phyloP scores from a whole-genome alignment of 2,797 vertebrate genomes.

The Lepus townsendii region DNA sequence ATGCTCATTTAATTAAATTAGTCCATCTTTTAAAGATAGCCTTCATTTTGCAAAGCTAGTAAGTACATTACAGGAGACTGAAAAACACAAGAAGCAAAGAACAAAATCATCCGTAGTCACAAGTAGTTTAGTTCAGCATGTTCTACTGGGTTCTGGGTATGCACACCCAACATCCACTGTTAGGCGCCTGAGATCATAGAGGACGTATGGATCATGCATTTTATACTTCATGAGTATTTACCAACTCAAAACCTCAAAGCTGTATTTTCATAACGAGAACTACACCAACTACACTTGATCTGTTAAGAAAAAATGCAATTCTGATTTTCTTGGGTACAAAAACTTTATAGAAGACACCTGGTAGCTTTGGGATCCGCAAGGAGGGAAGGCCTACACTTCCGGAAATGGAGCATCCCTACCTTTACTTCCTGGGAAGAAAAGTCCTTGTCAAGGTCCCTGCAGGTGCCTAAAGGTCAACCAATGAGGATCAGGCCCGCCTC shows the following conservation, averaged over 20 bases:
- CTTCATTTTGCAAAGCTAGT: conserved; percentile 68
- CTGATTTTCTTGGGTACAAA: conserved; percentile 47
- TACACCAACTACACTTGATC: conserved; percentile 53
- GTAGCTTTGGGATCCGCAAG: too few species aligned
- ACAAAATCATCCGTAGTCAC: conserved; percentile 50
- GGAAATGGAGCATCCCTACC: too few species aligned
- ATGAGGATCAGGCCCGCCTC: too few species aligned
- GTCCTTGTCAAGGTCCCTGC: too few species aligned
- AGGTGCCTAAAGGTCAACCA: too few species aligned
- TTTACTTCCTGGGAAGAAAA: too few species aligned
- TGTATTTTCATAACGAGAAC: conserved; percentile 70
- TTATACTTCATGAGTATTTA: conserved; percentile 70
- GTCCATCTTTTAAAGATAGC: conserved; percentile 20
- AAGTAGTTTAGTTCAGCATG: conserved; percentile 34
- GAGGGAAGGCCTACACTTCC: too few species aligned
- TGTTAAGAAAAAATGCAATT: conserved; percentile 29
- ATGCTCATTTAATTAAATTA: background rate
- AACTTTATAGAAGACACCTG: conserved; percentile 63
- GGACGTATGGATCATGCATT: conserved; percentile 46
- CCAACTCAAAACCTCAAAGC: conserved; percentile 56
- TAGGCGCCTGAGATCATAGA: background rate
- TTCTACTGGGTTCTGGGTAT: background rate
- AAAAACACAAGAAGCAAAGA: conserved; percentile 69
- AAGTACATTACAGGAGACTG: background rate
- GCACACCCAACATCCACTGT: conserved; percentile 20